These are phyloP conservation scores for Calidris pugnax DNA, from an alignment of 2,113 vertebrate genomes.

Conservation along the genomic window DNA sequence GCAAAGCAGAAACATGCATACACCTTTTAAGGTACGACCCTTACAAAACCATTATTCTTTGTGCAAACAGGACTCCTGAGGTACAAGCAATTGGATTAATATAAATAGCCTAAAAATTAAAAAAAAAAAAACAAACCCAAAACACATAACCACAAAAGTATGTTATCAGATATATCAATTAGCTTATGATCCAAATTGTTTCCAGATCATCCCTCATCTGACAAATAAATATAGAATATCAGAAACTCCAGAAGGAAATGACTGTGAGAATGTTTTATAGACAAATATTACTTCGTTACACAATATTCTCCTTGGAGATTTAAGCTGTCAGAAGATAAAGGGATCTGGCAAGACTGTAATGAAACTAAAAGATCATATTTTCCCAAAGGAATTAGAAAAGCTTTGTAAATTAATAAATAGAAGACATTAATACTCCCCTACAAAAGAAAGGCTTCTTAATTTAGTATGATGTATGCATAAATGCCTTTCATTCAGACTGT, in stretches of 20 bases:
- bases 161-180: background rate
- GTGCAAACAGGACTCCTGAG: background rate
- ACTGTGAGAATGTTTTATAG: background rate
- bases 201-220: background rate
- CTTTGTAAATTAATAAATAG: slow-evolving; percentile 31
- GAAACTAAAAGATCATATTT: background rate
- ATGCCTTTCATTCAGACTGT: background rate
- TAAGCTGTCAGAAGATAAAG: slow-evolving; percentile 19
- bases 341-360: background rate
- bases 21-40: background rate
- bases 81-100: background rate
- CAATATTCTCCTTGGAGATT: background rate
- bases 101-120: background rate
- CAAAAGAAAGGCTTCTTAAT: background rate
- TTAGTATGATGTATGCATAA: background rate
- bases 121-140: background rate
- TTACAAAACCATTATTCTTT: background rate
- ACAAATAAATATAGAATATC: background rate
- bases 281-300: background rate
- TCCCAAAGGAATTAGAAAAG: background rate
- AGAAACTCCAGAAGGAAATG: background rate
- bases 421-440: background rate
- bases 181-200: background rate
- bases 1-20: background rate
- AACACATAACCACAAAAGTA: background rate